phyloP scores from a whole-genome alignment of 2,888 invertebrate genomes.

The Xestia rhomboidea region DNA sequence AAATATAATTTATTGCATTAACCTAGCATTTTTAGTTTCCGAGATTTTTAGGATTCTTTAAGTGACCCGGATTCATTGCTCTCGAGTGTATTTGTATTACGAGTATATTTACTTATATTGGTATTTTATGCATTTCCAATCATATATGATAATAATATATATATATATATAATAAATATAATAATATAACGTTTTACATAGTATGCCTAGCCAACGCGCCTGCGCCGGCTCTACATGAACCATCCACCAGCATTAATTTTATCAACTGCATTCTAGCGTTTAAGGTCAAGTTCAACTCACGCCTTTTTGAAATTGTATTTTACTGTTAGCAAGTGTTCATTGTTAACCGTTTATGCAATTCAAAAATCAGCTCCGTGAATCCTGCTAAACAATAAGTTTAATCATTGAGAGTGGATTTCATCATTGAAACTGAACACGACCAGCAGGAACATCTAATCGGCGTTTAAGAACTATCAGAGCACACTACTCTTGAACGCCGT shows the following conservation, averaged over 20 bases:
- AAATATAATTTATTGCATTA: no score
- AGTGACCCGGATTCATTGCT: no score
- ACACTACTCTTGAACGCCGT: not conserved
- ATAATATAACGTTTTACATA: conserved; percentile 35
- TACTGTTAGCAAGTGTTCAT: no score
- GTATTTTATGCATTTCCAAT: conserved; percentile 23
- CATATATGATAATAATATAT: no score
- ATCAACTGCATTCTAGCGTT: conserved; percentile 41
- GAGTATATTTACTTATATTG: no score
- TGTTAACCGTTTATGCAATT: not conserved
- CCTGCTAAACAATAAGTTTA: not conserved
- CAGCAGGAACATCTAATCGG: not conserved
- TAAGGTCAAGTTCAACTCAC: conserved; percentile 35
- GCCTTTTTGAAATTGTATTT: not conserved
- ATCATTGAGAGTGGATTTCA: not conserved
- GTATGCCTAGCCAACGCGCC: conserved; percentile 40
- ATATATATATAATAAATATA: no score
- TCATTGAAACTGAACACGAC: not conserved
- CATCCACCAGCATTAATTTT: conserved; percentile 43
- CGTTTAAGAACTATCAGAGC: not conserved
- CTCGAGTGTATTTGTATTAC: no score
- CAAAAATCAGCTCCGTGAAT: not conserved
- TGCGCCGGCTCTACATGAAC: conserved; percentile 20
- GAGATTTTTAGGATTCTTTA: no score
- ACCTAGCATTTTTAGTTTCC: no score